These are phyloP conservation scores for Lordiphosa stackelbergi DNA, from an alignment of 1,140 invertebrate species.

Conservation along the genomic window DNA sequence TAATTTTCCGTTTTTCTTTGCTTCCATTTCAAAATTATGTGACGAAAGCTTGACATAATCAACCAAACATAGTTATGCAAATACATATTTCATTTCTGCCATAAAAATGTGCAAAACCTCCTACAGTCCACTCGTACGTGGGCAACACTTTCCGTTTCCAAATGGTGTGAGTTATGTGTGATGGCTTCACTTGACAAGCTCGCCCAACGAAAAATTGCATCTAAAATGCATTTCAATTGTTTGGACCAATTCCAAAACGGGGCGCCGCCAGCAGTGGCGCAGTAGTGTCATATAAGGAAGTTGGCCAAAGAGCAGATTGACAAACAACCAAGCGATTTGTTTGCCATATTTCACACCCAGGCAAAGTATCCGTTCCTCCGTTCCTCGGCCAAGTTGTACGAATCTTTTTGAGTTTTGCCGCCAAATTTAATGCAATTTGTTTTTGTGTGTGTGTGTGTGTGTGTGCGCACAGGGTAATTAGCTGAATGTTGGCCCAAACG, in stretches of 20 bases:
- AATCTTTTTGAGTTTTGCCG: slow-evolving; percentile 32
- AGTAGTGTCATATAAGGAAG: slow-evolving; percentile 29
- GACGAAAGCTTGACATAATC: no score
- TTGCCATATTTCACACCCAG: slow-evolving; percentile 13
- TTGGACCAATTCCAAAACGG: slow-evolving; percentile 8
- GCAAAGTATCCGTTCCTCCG: slow-evolving; percentile 10
- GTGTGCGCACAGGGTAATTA: slow-evolving; percentile 58
- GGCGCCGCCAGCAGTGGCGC: slow-evolving; percentile 4
- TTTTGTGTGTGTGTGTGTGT: slow-evolving; percentile 35
- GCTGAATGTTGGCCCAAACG: slow-evolving; percentile 40
- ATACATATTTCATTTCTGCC: no score
- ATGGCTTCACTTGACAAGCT: slow-evolving; percentile 13
- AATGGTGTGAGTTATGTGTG: slow-evolving; percentile 31
- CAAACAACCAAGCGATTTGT: slow-evolving; percentile 11
- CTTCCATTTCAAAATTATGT: no score
- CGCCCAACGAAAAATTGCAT: slow-evolving; percentile 23
- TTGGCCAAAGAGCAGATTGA: slow-evolving; percentile 28
- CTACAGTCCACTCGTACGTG: slow-evolving; percentile 6
- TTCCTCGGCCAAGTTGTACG: slow-evolving; percentile 31
- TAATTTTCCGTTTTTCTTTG: no score
- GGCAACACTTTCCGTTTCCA: slow-evolving; percentile 48
- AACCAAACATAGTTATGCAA: no score
- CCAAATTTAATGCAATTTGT: slow-evolving; percentile 44
- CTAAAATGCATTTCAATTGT: slow-evolving; percentile 40
- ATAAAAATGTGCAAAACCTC: neutral